These are phyloP conservation scores for Lamellibrachia satsuma DNA, from an alignment of 2,888 invertebrate species.

Conservation along the genomic window DNA sequence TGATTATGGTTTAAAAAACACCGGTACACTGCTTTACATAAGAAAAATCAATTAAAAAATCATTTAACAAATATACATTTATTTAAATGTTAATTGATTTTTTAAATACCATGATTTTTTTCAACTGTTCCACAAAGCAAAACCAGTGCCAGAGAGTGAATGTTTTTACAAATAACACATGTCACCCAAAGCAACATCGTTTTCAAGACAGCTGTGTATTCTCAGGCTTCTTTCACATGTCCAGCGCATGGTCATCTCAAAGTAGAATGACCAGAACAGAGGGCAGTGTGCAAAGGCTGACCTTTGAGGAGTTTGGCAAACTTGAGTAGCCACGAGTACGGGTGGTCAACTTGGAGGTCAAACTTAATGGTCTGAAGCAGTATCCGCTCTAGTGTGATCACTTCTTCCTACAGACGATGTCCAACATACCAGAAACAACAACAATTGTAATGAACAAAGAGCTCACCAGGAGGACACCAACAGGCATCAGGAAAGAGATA, in stretches of 20 bases:
- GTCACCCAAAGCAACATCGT: background rate
- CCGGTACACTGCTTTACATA: too few species aligned
- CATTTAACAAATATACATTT: too few species aligned
- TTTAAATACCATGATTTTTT: too few species aligned
- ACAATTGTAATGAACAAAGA: background rate
- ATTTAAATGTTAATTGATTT: too few species aligned
- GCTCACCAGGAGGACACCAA: too few species aligned
- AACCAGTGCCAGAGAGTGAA: background rate
- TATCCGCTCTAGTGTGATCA: constrained; percentile 95
- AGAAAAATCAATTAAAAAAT: too few species aligned
- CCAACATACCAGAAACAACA: background rate
- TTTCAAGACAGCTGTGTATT: background rate
- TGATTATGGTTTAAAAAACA: too few species aligned
- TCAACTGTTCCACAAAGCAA: background rate
- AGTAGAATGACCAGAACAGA: background rate
- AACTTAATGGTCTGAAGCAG: constrained; percentile 97
- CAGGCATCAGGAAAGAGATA: too few species aligned
- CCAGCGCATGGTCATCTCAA: background rate
- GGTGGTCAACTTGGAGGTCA: constrained; percentile 97
- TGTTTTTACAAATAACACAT: background rate
- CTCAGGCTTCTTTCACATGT: background rate
- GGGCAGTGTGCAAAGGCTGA: constrained; percentile 42
- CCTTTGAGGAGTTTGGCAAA: constrained; percentile 93
- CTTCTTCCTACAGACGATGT: constrained; percentile 72
- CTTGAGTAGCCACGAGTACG: constrained; percentile 90